Evolutionary conservation across 2,888 invertebrate genomes (phyloP).

Genomic region (Alloplasta piceator): DNA sequence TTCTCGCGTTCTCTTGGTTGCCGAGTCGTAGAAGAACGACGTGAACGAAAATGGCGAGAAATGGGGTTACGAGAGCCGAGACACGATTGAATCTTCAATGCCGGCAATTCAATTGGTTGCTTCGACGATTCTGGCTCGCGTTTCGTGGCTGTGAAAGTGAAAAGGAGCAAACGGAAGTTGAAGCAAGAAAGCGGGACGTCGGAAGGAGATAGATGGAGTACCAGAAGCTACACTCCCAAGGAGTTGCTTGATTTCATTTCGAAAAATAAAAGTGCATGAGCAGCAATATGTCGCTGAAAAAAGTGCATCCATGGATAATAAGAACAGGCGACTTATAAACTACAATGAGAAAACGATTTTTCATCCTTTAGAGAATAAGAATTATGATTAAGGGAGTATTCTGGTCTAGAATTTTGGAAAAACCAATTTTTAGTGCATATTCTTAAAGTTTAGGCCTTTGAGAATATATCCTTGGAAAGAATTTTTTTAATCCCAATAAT

Average conservation of each 20-base stretch:
- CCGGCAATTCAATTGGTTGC: constrained; percentile 71
- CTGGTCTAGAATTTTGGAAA: too few relatives aligned
- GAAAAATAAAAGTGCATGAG: constrained; percentile 41
- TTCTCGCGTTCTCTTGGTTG: constrained; percentile 45
- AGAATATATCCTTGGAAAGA: too few relatives aligned
- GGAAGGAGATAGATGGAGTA: not conserved
- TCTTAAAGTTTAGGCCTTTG: too few relatives aligned
- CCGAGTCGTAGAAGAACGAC: constrained; percentile 6
- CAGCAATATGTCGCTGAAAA: constrained; percentile 15
- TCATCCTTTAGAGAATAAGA: too few relatives aligned
- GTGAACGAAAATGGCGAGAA: not conserved
- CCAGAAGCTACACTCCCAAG: constrained; percentile 4
- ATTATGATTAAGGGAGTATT: too few relatives aligned
- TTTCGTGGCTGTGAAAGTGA: constrained; percentile 41
- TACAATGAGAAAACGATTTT: too few relatives aligned
- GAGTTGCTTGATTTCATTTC: constrained; percentile 55
- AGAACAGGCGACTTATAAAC: too few relatives aligned
- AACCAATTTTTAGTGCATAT: too few relatives aligned
- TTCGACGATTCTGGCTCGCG: constrained; percentile 34
- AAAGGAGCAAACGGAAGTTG: constrained; percentile 36
- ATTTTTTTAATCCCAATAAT: too few relatives aligned
- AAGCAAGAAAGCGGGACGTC: constrained; percentile 21
- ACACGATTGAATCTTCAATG: constrained; percentile 72
- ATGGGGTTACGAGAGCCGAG: not conserved
- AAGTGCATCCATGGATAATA: too few relatives aligned